phyloP scores from a whole-genome alignment of 2,113 vertebrate genomes.

The Prietella phreatophila region DNA sequence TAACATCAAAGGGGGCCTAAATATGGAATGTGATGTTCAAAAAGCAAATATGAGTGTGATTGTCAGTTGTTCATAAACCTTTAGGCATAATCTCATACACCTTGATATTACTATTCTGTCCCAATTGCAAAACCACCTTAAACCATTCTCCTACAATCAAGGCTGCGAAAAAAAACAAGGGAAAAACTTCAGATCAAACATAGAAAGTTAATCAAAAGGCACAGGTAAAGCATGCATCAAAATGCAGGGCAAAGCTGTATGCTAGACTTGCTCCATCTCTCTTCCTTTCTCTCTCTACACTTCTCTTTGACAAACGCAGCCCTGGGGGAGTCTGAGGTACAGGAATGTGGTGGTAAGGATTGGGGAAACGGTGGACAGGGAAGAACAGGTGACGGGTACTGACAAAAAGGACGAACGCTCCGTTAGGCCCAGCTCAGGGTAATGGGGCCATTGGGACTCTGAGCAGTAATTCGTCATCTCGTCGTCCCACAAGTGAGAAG shows the following conservation, averaged over 20 bases:
- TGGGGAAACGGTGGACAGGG: slow-evolving; percentile 25
- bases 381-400: slow-evolving; percentile 68
- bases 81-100: neutral
- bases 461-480: slow-evolving; percentile 62
- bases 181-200: slow-evolving; percentile 71
- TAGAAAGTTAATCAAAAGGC: slow-evolving; percentile 69
- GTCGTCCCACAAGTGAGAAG: slow-evolving; percentile 36
- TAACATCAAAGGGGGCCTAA: neutral
- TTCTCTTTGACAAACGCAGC: slow-evolving; percentile 37
- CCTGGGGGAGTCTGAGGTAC: slow-evolving; percentile 34
- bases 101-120: neutral
- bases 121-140: neutral
- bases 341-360: slow-evolving; percentile 15
- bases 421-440: slow-evolving; percentile 64
- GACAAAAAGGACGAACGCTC: slow-evolving; percentile 71
- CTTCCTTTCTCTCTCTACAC: slow-evolving; percentile 49
- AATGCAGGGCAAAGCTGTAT: slow-evolving; percentile 56
- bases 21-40: neutral
- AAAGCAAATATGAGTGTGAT: neutral
- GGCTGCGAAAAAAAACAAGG: slow-evolving; percentile 52
- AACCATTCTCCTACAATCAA: neutral
- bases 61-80: neutral
- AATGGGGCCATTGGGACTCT: slow-evolving; percentile 71
- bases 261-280: slow-evolving; percentile 52
- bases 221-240: slow-evolving; percentile 61